These are phyloP conservation scores for Halichondria panicea DNA, from an alignment of 37 sponge, comb jelly and placozoan genomes.

Conservation along the genomic window DNA sequence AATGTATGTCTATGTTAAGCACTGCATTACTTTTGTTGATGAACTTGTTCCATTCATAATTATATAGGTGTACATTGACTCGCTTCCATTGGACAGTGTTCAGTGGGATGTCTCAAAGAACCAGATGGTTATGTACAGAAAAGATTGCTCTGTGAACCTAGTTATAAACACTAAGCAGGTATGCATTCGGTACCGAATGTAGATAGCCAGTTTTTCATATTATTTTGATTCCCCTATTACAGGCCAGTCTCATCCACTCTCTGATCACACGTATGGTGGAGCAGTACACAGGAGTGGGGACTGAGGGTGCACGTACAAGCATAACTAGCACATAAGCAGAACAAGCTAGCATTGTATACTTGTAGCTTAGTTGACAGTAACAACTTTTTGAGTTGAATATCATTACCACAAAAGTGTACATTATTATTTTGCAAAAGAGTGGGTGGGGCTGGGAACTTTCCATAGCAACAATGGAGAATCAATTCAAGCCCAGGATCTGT, in stretches of 20 bases:
- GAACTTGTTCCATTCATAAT: no score
- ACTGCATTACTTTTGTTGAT: no score
- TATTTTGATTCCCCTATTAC: background rate
- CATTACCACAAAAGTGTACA: no score
- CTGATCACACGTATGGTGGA: slow-evolving; percentile 40
- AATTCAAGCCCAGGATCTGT: no score
- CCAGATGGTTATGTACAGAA: slow-evolving; percentile 21
- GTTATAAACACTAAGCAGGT: slow-evolving; percentile 40
- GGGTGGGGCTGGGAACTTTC: no score
- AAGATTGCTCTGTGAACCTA: slow-evolving; percentile 22
- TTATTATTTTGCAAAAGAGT: no score
- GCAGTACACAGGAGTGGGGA: slow-evolving; percentile 7
- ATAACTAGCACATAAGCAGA: background rate
- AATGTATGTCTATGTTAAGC: slow-evolving; percentile 38
- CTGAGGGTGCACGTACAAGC: background rate
- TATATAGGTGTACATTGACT: slow-evolving; percentile 23
- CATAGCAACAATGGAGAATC: no score
- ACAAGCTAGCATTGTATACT: no score
- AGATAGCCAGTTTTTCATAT: background rate
- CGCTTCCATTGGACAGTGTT: slow-evolving; percentile 30
- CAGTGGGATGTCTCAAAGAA: slow-evolving; percentile 69
- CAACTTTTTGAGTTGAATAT: no score
- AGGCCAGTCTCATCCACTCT: slow-evolving; percentile 48
- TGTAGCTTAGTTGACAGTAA: no score
- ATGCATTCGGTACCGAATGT: background rate